These are phyloP conservation scores for Noctua comes DNA, from an alignment of 2,888 invertebrate species.

Conservation along the genomic window DNA sequence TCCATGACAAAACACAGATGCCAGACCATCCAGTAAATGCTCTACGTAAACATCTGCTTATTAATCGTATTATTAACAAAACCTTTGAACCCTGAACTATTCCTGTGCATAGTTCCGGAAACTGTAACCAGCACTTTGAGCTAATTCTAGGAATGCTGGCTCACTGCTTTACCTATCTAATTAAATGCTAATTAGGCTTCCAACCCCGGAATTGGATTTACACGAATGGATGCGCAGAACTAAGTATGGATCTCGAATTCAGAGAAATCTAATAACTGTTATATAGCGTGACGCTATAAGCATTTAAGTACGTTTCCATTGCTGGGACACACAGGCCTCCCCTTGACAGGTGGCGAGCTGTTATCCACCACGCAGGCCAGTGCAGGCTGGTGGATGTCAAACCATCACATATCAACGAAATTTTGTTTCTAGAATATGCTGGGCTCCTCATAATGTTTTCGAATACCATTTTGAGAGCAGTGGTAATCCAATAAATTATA, in stretches of 20 bases:
- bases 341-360: not conserved
- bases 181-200: conserved; percentile 31
- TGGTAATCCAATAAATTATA: not conserved
- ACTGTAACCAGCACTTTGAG: not conserved
- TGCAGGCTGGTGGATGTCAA: not conserved
- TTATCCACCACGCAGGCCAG: not conserved
- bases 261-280: not conserved
- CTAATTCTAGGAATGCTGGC: conserved; percentile 2
- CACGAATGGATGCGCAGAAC: not conserved
- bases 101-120: conserved; percentile 24
- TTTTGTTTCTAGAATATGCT: not conserved
- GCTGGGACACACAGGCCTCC: not conserved
- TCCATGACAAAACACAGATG: not conserved
- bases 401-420: not conserved
- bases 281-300: not conserved
- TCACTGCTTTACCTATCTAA: conserved; percentile 18
- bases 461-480: conserved; percentile 1
- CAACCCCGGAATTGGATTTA: not conserved
- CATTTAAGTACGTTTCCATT: not conserved
- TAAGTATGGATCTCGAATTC: not conserved
- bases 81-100: conserved; percentile 14
- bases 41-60: not conserved
- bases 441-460: not conserved
- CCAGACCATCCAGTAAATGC: not conserved
- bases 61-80: conserved; percentile 4